phyloP scores from a whole-genome alignment of 2,113 vertebrate species.

The Scomber colias region DNA sequence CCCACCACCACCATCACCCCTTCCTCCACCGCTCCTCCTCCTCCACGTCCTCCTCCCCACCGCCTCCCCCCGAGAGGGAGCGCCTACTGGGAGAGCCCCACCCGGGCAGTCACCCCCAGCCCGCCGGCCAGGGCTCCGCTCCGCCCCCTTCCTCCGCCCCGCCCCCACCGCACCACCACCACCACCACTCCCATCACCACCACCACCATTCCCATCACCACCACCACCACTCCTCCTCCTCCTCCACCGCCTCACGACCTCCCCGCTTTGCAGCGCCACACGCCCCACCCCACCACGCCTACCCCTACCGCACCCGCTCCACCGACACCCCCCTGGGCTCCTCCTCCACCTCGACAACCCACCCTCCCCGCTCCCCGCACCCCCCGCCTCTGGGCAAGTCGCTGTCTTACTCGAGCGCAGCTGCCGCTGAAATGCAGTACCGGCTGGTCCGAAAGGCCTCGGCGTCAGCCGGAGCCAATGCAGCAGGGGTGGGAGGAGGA shows the following conservation, averaged over 20 bases:
- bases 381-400: conserved; percentile 91
- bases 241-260: conserved; percentile 60
- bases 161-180: conserved; percentile 59
- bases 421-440: conserved; percentile 88
- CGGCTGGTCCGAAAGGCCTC: conserved; percentile 85
- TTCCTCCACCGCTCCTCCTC: conserved; percentile 83
- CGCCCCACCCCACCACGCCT: conserved; percentile 58
- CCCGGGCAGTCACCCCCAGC: conserved; percentile 10
- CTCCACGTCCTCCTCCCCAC: conserved; percentile 80
- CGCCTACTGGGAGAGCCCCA: conserved; percentile 70
- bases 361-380: conserved; percentile 77
- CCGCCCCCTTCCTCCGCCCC: conserved; percentile 46
- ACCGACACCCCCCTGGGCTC: conserved; percentile 84
- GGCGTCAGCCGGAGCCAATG: conserved; percentile 76
- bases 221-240: conserved; percentile 63
- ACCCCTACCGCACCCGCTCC: conserved; percentile 88
- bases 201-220: conserved; percentile 79
- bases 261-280: conserved; percentile 68
- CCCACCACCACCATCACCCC: conserved; percentile 67
- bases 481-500: conserved; percentile 68
- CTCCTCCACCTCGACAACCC: conserved; percentile 59
- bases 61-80: conserved; percentile 73
- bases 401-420: conserved; percentile 90
- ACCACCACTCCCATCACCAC: conserved; percentile 78
- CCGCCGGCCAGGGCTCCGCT: conserved; percentile 37